Conservation (phyloP, 2,113 vertebrate genomes). For the Fulica atra region DNA sequence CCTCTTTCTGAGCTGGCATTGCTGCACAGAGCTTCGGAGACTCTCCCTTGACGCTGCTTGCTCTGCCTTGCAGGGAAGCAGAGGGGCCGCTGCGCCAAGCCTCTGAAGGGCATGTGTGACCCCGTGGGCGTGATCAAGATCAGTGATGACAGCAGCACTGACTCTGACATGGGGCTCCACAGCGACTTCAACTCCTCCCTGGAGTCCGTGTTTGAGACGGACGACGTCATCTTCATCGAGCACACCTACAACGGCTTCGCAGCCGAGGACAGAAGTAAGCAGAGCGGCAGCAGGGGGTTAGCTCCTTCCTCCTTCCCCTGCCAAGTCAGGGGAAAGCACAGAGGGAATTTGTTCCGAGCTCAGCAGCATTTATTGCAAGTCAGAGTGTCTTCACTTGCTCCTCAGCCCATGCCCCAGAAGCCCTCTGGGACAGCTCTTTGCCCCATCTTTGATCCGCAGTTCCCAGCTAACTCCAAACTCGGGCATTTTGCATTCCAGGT, state of each 20-base stretch:
- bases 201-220: slow-evolving; percentile 88
- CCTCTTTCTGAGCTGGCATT: background rate
- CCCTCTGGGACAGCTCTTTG: background rate
- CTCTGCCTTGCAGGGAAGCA: slow-evolving; percentile 78
- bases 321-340: background rate
- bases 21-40: accelerated
- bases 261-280: slow-evolving; percentile 64
- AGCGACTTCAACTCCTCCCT: slow-evolving; percentile 96
- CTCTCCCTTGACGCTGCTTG: accelerated
- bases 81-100: slow-evolving; percentile 81
- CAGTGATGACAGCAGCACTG: slow-evolving; percentile 93
- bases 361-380: background rate
- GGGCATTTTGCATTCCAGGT: background rate
- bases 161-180: slow-evolving; percentile 88
- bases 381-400: background rate
- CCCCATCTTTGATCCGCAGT: background rate
- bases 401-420: background rate
- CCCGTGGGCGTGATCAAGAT: slow-evolving; percentile 82
- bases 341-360: accelerated
- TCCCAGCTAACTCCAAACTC: background rate
- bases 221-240: slow-evolving; percentile 89
- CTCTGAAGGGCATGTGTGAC: slow-evolving; percentile 73
- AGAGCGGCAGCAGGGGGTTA: accelerated
- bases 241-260: slow-evolving; percentile 65
- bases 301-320: background rate